These are phyloP conservation scores for Gobio gobio DNA, from an alignment of 2,113 vertebrate species.

Conservation along the genomic window DNA sequence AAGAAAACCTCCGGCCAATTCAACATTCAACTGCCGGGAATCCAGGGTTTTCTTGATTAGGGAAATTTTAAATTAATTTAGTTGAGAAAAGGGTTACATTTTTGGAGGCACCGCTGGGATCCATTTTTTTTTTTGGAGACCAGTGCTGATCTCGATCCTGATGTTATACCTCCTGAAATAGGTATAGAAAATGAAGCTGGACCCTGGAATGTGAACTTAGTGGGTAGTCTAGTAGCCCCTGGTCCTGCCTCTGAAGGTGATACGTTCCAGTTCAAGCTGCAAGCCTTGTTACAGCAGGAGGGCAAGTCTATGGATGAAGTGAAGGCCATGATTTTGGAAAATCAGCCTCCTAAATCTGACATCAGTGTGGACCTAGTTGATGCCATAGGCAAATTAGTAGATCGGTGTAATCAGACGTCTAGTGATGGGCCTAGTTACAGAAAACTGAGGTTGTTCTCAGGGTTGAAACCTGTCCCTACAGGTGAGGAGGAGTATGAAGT, in stretches of 20 bases:
- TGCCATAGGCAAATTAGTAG: not conserved
- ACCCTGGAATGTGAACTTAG: not conserved
- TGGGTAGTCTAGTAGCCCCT: not conserved
- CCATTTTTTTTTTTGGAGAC: not conserved
- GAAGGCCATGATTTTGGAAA: not conserved
- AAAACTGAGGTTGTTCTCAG: not conserved
- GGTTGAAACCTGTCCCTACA: not conserved
- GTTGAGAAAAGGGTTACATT: not conserved
- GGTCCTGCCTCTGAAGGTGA: not conserved
- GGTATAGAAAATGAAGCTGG: not conserved
- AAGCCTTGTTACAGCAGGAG: not conserved
- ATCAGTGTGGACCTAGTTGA: not conserved
- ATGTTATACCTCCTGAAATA: not conserved
- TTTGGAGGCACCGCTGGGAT: slow-evolving; percentile 1
- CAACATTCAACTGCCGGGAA: too few species aligned
- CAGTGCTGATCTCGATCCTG: not conserved
- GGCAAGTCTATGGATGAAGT: not conserved
- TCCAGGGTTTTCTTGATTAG: too few species aligned
- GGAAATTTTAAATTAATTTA: too few species aligned
- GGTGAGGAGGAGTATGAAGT: not conserved
- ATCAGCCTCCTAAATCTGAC: not conserved
- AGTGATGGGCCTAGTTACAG: not conserved
- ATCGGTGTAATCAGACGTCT: not conserved
- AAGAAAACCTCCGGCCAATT: too few species aligned
- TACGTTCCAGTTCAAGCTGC: too few species aligned